A percentile compares a stretch with the other conserved stretches of the same genome.
These are phyloP conservation scores for Montipora foliosa DNA, from an alignment of 64 coral and sea anemone species.

Conservation along the genomic window DNA sequence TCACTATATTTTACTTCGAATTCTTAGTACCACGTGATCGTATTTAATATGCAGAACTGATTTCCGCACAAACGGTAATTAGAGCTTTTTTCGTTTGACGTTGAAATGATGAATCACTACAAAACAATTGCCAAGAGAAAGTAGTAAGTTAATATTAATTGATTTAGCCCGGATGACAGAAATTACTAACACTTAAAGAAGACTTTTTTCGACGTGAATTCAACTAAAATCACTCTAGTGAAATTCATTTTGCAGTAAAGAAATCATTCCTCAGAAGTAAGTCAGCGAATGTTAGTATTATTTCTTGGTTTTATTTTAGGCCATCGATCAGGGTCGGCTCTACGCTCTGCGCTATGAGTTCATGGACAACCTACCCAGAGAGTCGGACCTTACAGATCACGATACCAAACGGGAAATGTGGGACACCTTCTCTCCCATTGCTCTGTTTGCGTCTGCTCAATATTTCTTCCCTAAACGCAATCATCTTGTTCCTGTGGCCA, in stretches of 20 bases:
- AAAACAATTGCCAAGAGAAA: background rate
- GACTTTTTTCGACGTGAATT: background rate
- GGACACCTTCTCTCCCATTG: constrained; percentile 66
- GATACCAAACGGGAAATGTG: constrained; percentile 47
- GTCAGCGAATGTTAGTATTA: background rate
- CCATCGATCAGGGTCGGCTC: constrained; percentile 40
- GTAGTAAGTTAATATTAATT: no score
- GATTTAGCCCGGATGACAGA: no score
- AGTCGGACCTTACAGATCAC: constrained; percentile 22
- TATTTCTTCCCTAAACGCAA: background rate
- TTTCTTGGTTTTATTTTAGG: background rate
- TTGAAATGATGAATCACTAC: background rate
- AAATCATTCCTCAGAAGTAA: background rate
- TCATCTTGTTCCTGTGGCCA: constrained; percentile 47
- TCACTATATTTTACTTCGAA: background rate
- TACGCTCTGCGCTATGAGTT: constrained; percentile 66
- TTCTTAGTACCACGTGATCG: no score
- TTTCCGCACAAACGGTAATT: background rate
- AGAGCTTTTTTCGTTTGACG: background rate
- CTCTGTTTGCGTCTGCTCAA: constrained; percentile 55
- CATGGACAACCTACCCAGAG: constrained; percentile 7
- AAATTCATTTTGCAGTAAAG: background rate
- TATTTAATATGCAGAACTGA: background rate
- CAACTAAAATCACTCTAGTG: background rate
- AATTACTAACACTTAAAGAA: background rate